Evolutionary conservation across 2,113 vertebrate species (phyloP).

Genomic region (Psittacara wagleri): DNA sequence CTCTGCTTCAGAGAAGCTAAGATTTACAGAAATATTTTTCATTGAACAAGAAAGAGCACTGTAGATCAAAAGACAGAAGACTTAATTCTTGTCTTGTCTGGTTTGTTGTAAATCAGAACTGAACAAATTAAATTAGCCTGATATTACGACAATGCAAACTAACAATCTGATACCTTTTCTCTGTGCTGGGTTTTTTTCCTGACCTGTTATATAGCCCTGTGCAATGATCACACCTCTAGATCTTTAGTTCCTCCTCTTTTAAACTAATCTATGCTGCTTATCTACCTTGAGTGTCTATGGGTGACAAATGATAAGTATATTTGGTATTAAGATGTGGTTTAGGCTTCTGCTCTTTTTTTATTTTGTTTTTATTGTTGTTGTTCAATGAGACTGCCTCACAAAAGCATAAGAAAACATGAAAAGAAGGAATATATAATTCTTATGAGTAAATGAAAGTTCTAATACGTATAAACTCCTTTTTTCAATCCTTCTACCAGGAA

Average conservation of each 20-base stretch:
- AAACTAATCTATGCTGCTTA: neutral
- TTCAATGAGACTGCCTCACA: neutral
- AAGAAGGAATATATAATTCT: neutral
- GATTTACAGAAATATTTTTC: neutral
- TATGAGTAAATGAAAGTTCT: neutral
- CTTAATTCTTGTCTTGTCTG: neutral
- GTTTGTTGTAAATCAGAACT: neutral
- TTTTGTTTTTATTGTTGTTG: neutral
- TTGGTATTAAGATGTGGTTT: neutral
- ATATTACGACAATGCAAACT: neutral
- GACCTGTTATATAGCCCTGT: neutral
- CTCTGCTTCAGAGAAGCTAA: neutral
- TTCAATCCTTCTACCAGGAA: neutral
- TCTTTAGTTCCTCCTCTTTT: neutral
- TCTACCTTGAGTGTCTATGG: neutral
- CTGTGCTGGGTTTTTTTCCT: neutral
- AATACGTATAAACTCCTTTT: neutral
- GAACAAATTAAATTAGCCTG: neutral
- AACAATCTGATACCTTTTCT: neutral
- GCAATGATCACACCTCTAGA: neutral
- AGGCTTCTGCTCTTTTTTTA: neutral
- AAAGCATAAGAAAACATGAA: neutral
- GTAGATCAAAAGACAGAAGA: neutral
- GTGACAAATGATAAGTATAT: neutral
- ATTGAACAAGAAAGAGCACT: neutral